Percentiles rank a stretch among this genome's conserved stretches.
Conservation (phyloP, 2,113 vertebrate genomes). For the Myxocyprinus asiaticus region DNA sequence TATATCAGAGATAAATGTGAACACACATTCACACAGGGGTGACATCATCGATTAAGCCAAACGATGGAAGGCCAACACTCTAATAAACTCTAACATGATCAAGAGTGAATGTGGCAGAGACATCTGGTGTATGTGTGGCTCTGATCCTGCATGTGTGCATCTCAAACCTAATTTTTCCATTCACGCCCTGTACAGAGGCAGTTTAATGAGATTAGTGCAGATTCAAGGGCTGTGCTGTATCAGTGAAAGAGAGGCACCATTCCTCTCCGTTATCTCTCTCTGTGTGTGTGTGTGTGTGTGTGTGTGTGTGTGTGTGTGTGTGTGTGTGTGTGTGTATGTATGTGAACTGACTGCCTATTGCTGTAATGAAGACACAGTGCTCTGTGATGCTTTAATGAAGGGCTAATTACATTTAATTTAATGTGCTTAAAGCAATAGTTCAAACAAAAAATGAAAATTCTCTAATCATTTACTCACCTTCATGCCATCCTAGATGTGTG, state of each 20-base stretch:
- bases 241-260: conserved; percentile 25
- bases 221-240: conserved; percentile 7
- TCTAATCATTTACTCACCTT: no score
- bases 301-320: no score
- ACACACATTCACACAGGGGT: background rate
- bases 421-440: background rate
- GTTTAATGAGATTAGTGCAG: conserved; percentile 32
- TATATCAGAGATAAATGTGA: conserved; percentile 29
- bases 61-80: conserved; percentile 28
- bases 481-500: no score
- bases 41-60: conserved; percentile 41
- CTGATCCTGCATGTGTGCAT: conserved; percentile 14
- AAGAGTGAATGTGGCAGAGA: conserved; percentile 33
- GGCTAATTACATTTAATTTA: conserved; percentile 17
- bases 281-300: no score
- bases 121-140: conserved; percentile 37
- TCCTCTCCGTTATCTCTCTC: conserved; percentile 47
- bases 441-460: no score
- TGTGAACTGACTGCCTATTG: conserved; percentile 29
- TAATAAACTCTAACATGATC: conserved; percentile 34
- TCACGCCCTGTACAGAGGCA: conserved; percentile 30
- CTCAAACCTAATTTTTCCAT: conserved; percentile 37
- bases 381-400: conserved; percentile 39
- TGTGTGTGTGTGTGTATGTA: no score
- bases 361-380: conserved; percentile 41